Evolutionary conservation across 2,797 vertebrate species (phyloP).

Genomic region (Eidolon dupreanum): DNA sequence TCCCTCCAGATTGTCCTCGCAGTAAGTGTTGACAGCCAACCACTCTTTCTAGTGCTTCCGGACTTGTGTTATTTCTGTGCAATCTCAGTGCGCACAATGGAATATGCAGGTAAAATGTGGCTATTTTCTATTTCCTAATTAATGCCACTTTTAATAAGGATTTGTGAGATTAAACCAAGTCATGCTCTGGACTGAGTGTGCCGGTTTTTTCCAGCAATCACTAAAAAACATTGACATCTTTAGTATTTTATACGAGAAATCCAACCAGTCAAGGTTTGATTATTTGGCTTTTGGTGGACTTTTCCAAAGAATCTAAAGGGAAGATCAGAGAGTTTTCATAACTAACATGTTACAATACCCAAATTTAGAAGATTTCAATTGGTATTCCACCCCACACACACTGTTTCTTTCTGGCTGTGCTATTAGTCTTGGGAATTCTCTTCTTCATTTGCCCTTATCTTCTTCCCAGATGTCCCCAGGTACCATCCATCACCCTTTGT

Average conservation of each 20-base stretch:
- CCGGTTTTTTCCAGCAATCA: background rate
- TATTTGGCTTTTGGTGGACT: background rate
- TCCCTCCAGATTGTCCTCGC: slow-evolving; percentile 98
- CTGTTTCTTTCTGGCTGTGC: background rate
- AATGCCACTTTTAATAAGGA: background rate
- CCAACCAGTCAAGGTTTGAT: background rate
- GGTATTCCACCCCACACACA: background rate
- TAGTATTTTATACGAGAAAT: background rate
- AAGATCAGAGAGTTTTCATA: background rate
- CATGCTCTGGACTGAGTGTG: background rate
- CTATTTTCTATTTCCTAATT: background rate
- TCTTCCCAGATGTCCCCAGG: background rate
- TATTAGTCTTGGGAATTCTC: background rate
- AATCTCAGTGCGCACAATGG: background rate
- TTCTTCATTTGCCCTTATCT: background rate
- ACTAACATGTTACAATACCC: background rate
- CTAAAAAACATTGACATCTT: background rate
- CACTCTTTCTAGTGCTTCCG: background rate
- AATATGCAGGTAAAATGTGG: background rate
- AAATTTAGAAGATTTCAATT: background rate
- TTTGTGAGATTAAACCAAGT: background rate
- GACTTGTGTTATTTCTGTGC: background rate
- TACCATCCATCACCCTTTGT: background rate
- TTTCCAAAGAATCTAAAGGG: background rate
- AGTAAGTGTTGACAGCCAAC: slow-evolving; percentile 89